Base-by-base conservation (phyloP, 2,888 invertebrate species). In the Corythucha ciliata region DNA sequence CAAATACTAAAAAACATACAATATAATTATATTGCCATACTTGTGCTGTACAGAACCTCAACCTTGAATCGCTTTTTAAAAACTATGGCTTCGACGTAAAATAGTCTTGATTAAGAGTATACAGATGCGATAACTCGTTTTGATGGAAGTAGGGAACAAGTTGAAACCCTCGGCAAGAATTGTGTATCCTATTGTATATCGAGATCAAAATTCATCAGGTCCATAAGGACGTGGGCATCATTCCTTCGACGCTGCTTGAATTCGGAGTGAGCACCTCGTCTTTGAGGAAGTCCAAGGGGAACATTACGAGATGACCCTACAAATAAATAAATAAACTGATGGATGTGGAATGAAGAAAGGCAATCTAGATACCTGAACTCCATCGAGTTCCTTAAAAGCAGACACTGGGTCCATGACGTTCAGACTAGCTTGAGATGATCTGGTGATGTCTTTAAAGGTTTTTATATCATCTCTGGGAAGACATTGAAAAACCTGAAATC, bases 161-260 rank as follows among this genome's bases (percentile, higher is more conserved):
- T n/a, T n/a, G n/a, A n/a, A n/a, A n/a, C n/a, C n/a, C n/a, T n/a
- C n/a, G n/a, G n/a, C n/a, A n/a, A n/a, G n/a, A n/a, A n/a, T n/a
- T n/a, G n/a, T n/a, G n/a, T n/a, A n/a, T n/a, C n/a, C n/a, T n/a
- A n/a, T n/a, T n/a, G n/a, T n/a, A n/a, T n/a, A n/a, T n/a, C n/a
- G n/a, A n/a, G n/a, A n/a, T n/a, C n/a, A n/a, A n/a, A n/a, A n/a
- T n/a, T n/a, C 4, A 14, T 67, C 72, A 91, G 16, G 92, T 93
- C 93, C 96, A 97, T 18, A 96, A 72, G 2, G 86, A 76, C 25
- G 86, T 87, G 3, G 96, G 96, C 78, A 94, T 81, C 64, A 96
- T 81, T 41, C 89, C 89, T 68, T 96, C 94, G 67, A 88, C 88
- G 18, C 88, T 83, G 14, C 79, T 79, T 33, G 81, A 78, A 47